Conservation (phyloP, 2,888 invertebrate species). For the Notodonta dromedarius region DNA sequence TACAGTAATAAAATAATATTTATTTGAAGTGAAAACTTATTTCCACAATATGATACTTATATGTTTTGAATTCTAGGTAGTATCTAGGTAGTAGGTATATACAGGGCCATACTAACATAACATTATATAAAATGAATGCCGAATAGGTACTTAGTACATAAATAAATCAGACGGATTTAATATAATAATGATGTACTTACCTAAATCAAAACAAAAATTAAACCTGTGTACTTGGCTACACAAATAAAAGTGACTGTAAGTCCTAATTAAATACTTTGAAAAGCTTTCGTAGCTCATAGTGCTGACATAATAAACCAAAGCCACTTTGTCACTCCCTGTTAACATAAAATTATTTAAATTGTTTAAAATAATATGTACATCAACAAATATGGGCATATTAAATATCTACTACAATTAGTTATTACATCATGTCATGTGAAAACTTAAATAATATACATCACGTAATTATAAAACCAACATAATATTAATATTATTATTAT, state of each 20-base stretch:
- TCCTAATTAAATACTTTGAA: conserved; percentile 16
- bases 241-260: conserved; percentile 15
- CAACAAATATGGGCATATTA: conserved; percentile 60
- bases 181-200: neutral
- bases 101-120: conserved; percentile 14
- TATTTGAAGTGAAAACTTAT: conserved; percentile 40
- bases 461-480: conserved; percentile 66
- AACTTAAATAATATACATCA: conserved; percentile 65
- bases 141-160: conserved; percentile 24
- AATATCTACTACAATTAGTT: conserved; percentile 45
- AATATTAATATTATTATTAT: conserved; percentile 61
- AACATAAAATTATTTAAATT: conserved; percentile 39
- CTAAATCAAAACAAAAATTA: conserved; percentile 1
- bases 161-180: neutral
- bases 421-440: conserved; percentile 69
- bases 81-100: conserved; percentile 17
- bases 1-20: conserved; percentile 72
- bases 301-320: conserved; percentile 29
- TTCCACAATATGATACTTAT: conserved; percentile 9
- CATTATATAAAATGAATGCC: conserved; percentile 29
- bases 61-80: conserved; percentile 13
- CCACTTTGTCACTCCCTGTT: conserved; percentile 25
- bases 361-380: conserved; percentile 67
- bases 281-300: conserved; percentile 7
- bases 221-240: neutral